These are phyloP conservation scores for Xenopus petersii DNA, from an alignment of 2,797 vertebrate genomes.

Conservation along the genomic window DNA sequence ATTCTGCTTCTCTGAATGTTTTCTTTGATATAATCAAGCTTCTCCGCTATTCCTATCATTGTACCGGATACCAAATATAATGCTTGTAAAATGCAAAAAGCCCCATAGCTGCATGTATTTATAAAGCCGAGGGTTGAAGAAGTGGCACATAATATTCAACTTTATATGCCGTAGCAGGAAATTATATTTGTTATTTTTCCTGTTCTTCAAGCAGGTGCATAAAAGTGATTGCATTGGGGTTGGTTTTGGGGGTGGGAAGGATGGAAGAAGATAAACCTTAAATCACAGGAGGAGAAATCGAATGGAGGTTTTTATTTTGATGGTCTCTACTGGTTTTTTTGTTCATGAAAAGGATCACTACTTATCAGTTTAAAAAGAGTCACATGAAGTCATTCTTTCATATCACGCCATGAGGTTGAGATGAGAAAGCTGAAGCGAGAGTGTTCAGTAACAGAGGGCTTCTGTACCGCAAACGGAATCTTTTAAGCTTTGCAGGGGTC, in stretches of 20 bases:
- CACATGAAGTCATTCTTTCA: neutral
- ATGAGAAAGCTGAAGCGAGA: neutral
- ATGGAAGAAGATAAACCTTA: conserved; percentile 6
- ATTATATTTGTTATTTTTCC: conserved; percentile 14
- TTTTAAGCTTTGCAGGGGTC: conserved; percentile 20
- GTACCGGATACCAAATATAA: conserved; percentile 25
- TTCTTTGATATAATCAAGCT: conserved; percentile 44
- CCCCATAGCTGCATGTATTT: conserved; percentile 19
- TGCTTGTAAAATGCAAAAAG: conserved; percentile 40
- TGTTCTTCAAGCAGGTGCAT: conserved; percentile 12
- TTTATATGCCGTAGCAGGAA: conserved; percentile 31
- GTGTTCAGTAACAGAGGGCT: conserved; percentile 19
- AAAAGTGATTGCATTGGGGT: conserved; percentile 1
- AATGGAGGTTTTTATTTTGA: neutral
- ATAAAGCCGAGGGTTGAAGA: no score
- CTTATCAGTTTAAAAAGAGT: conserved; percentile 23
- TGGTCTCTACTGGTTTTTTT: conserved; percentile 1
- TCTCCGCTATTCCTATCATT: conserved; percentile 42
- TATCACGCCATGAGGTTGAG: conserved; percentile 8
- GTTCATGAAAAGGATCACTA: conserved; percentile 9
- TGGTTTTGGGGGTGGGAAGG: neutral
- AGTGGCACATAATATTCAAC: conserved; percentile 13
- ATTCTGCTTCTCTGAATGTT: conserved; percentile 24
- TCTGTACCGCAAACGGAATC: neutral
- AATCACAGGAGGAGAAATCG: neutral